Evolutionary conservation across 1,140 invertebrate genomes (phyloP).

Genomic region (Apocrypta bakeri): DNA sequence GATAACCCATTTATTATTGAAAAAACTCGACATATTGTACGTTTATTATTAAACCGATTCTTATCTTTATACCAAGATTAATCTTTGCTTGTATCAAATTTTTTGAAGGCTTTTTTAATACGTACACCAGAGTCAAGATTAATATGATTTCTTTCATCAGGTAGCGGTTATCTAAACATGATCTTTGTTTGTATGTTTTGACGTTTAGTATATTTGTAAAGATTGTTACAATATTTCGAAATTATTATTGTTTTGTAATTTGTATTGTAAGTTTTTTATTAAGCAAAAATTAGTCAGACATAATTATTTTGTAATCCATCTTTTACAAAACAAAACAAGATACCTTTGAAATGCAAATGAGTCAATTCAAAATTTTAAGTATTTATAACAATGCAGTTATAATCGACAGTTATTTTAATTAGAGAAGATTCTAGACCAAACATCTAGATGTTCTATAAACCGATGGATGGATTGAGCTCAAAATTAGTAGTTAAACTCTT

Average conservation of each 20-base stretch:
- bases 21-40: constrained; percentile 16
- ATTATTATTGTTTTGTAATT: not conserved
- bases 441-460: too few relatives aligned
- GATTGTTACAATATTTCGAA: not conserved
- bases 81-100: constrained; percentile 17
- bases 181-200: not conserved
- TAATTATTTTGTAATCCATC: too few relatives aligned
- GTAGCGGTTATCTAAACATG: not conserved
- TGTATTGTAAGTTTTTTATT: too few relatives aligned
- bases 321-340: too few relatives aligned
- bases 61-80: constrained; percentile 1
- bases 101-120: constrained; percentile 4
- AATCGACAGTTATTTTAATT: too few relatives aligned
- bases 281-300: not conserved
- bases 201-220: not conserved
- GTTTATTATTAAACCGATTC: constrained; percentile 8
- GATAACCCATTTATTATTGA: constrained; percentile 27
- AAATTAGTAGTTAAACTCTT: too few relatives aligned
- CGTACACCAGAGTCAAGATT: not conserved
- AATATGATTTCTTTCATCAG: not conserved
- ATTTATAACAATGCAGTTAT: too few relatives aligned
- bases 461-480: too few relatives aligned
- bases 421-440: too few relatives aligned
- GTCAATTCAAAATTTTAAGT: too few relatives aligned
- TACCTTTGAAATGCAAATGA: too few relatives aligned